phyloP scores from a whole-genome alignment of 37 sponge, comb jelly and placozoan genomes.

The Cliona cf. orientalis region DNA sequence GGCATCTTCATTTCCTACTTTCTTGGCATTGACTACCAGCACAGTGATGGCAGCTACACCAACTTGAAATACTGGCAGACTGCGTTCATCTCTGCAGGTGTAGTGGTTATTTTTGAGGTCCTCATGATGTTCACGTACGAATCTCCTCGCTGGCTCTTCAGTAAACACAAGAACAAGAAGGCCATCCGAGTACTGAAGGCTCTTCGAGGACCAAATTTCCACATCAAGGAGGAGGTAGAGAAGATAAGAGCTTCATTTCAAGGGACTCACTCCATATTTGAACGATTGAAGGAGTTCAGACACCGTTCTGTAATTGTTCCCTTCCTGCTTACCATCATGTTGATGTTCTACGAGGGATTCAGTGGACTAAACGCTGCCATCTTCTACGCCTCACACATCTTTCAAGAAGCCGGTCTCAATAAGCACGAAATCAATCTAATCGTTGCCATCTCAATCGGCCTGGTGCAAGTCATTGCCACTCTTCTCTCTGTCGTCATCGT shows the following conservation, averaged over 20 bases:
- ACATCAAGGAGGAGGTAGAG: constrained; percentile 30
- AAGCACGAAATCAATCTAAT: constrained; percentile 3
- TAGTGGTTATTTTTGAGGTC: constrained; percentile 43
- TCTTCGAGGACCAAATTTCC: constrained; percentile 36
- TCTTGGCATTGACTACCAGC: constrained; percentile 12
- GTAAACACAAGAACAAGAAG: neutral
- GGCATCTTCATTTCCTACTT: constrained; percentile 62
- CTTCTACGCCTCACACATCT: constrained; percentile 53
- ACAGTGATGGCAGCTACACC: neutral
- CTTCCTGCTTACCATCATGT: constrained; percentile 9
- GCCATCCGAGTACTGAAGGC: constrained; percentile 17
- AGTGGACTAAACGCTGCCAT: constrained; percentile 71
- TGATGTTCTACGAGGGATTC: constrained; percentile 72
- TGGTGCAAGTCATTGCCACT: constrained; percentile 36
- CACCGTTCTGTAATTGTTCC: constrained; percentile 20
- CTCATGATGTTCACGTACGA: constrained; percentile 53
- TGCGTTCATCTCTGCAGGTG: constrained; percentile 27
- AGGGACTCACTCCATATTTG: neutral
- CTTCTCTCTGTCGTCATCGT: constrained; percentile 57
- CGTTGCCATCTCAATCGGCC: constrained; percentile 40
- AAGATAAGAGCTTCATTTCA: constrained; percentile 4
- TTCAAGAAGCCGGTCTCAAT: constrained; percentile 4
- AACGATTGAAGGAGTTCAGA: constrained; percentile 16
- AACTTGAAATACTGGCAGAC: constrained; percentile 29
- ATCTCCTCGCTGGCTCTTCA: constrained; percentile 68